Evolutionary conservation across 2,888 invertebrate genomes (phyloP), one percentile per base, ranked within the genome.

Genomic region (Mimumesa dahlbomi): DNA sequence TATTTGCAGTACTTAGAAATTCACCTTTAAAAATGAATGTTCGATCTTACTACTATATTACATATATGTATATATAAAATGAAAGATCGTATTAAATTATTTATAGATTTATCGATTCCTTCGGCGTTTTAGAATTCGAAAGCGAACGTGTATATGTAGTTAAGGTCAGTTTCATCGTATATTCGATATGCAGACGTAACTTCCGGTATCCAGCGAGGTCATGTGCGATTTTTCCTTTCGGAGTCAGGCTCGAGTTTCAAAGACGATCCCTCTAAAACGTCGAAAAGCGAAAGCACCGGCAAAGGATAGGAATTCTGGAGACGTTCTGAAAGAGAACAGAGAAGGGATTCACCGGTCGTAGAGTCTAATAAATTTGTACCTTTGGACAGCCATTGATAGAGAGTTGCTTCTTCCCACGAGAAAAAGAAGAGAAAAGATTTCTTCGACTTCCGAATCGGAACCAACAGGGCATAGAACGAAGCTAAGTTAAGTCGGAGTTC

Each of bases 361-460:
- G 57, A 48, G 69, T 69, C 58, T 69, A 68, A 81, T 80, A 76
- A 81, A 73, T 80, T 80, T 69, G 79, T 71, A 66, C 66, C 73
- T 69, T 61, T 64, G 50, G 70, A 54, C 59, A 54, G 49, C 58
- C 73, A 78, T 80, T 75, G 81, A 77, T 71, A 75, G 63, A 59
- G 50, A 40, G 40, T 48, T 59, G 34, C 50, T 40, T 22, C 43
- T 50, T 38, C 56, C 46, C 52, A 38, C 19, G 46, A 16, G 53
- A 31, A 36, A 58, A 50, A 2, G 43, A 58, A 58, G 57, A 43
- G 49, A 58, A 42, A 22, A 38, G 53, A 50, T 43, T 71, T 57
- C 53, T 16, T 54, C 18, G 13, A 34, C 43, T 34, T 42, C 21
- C 34, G 49, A 18, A 40, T 53, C 53, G 38, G 34, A 21, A 11